Percentiles rank a stretch among this genome's conserved stretches.
Conservation (phyloP, 1,140 invertebrate species). For the Oryctes rhinoceros region DNA sequence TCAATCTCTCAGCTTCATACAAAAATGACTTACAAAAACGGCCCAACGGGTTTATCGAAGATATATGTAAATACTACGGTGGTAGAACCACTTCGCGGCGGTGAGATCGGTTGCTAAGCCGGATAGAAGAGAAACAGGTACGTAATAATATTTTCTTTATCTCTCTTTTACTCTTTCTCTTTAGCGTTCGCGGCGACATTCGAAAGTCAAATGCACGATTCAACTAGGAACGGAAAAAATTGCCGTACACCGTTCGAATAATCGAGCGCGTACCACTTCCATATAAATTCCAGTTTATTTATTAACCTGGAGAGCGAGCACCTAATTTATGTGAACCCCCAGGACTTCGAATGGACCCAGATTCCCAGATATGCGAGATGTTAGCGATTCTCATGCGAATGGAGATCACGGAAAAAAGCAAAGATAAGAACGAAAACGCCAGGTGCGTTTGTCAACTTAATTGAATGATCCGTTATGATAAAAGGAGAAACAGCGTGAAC, state of each 20-base stretch:
- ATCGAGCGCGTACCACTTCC: conserved; percentile 28
- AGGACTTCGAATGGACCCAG: conserved; percentile 31
- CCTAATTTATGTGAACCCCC: conserved; percentile 21
- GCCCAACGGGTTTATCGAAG: conserved; percentile 25
- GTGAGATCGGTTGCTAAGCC: conserved; percentile 32
- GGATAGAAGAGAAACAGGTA: conserved; percentile 14
- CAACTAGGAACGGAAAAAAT: conserved; percentile 19
- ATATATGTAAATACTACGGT: conserved; percentile 30
- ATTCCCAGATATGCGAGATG: conserved; percentile 5
- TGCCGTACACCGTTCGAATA: conserved; percentile 10
- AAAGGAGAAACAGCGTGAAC: background rate
- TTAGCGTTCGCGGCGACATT: conserved; percentile 1
- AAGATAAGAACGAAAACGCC: conserved; percentile 4
- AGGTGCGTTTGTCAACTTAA: conserved; percentile 24
- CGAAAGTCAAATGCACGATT: conserved; percentile 35
- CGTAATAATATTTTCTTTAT: conserved; percentile 18
- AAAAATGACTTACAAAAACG: conserved; percentile 35
- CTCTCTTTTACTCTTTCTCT: conserved; percentile 15
- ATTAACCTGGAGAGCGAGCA: conserved; percentile 9
- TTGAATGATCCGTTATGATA: conserved; percentile 22
- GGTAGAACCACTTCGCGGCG: conserved; percentile 7
- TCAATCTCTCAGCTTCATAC: conserved; percentile 31
- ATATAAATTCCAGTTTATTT: conserved; percentile 36
- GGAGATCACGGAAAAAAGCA: background rate
- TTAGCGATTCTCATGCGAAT: background rate